Percentiles rank a stretch among this genome's conserved stretches.
phyloP scores from a whole-genome alignment of 2,888 invertebrate species.

The Cataglyphis albicans region DNA sequence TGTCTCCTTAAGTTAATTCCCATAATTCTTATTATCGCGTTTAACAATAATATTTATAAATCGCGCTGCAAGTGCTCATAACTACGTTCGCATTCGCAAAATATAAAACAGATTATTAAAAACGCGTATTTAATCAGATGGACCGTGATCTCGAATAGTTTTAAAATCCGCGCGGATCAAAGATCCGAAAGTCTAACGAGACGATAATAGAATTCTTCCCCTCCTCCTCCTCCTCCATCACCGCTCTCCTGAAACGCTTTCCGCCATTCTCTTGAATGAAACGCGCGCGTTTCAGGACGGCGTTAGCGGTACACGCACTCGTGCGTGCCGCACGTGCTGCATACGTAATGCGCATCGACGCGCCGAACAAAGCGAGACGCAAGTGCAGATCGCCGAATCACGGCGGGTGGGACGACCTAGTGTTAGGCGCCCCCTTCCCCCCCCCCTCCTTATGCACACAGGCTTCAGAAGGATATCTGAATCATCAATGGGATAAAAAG shows the following conservation, averaged over 20 bases:
- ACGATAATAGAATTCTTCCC: constrained; percentile 52
- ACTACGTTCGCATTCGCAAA: not conserved
- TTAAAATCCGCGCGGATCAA: not conserved
- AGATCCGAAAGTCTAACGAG: constrained; percentile 34
- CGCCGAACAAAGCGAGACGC: constrained; percentile 57
- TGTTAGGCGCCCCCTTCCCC: not conserved
- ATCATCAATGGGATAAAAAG: constrained; percentile 28
- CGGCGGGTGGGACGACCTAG: constrained; percentile 15
- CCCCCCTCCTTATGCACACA: not conserved
- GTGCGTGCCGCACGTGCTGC: constrained; percentile 75
- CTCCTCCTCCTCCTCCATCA: not conserved
- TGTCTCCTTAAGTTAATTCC: not conserved
- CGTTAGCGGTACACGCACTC: constrained; percentile 60
- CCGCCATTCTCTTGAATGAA: constrained; percentile 68
- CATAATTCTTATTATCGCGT: not conserved
- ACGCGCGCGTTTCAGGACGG: constrained; percentile 55
- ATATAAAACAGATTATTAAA: not conserved
- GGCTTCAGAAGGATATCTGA: not conserved
- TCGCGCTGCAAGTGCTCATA: not conserved
- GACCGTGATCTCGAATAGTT: not conserved
- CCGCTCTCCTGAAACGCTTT: not conserved
- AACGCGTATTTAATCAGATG: not conserved
- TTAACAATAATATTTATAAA: not conserved
- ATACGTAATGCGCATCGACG: constrained; percentile 74
- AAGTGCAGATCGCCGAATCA: constrained; percentile 32